Evolutionary conservation across 2,797 vertebrate genomes (phyloP), one percentile per base, ranked within the genome.

Genomic region (Hoplostethus atlanticus): DNA sequence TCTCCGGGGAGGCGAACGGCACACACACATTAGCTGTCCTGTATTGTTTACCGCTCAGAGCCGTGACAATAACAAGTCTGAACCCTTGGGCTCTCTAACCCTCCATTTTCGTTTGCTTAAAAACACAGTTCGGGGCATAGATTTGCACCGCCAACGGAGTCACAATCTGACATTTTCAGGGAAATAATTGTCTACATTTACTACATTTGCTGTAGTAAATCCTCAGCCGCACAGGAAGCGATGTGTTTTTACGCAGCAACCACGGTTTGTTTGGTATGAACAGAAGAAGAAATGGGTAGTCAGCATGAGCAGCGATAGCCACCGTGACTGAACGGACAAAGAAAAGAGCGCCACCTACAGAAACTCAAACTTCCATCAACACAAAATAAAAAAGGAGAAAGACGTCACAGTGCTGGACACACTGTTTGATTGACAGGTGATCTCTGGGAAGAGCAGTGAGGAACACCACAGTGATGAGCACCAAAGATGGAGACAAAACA

Each of bases 11-110:
- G 64, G 48, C 34, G 1, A 63, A 50, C 40, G 5, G n/a, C 66
- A 64, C 38, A 65, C 36, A 42, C 50, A 4, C 55, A 69, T 75
- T 54, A 52, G 64, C 79, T 71, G 51, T 76, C 47, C 73, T 79
- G 68, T 60, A 60, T 62, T 54, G 63, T 68, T 62, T 73, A 66
- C 40, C 48, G 66, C 65, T 69, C 13, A 4, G 55, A 73, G 55
- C 12, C 31, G 6, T 4, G 72, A 76, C 66, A 74, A 76, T 62
- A 85, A 51, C 64, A 79, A 58, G 50, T 15, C 50, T n/a, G 44
- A 71, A 58, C 46, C 52, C 74, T 68, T 50, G 0, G n/a, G 36
- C 40, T 76, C 80, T 46, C 36, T 21, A 21, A 21, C 21, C 68
- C 69, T 61, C 10, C 40, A 63, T 78, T 5, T 44, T 51, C 21